Conservation (phyloP, 2,113 vertebrate genomes). For the Chelonoidis abingdonii region DNA sequence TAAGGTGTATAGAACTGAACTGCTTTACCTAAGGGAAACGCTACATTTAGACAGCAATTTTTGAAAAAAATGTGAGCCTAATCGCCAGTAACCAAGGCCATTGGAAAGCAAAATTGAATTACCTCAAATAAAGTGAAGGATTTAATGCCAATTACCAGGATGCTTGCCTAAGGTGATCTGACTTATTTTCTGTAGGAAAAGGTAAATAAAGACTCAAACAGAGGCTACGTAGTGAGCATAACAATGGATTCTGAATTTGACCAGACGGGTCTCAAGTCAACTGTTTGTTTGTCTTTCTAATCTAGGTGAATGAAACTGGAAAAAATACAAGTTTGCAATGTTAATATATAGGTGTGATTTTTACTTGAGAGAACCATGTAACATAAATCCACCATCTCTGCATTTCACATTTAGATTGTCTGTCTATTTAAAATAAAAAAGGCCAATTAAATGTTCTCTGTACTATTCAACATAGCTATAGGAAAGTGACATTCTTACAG, state of each 20-base stretch:
- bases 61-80: background rate
- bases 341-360: background rate
- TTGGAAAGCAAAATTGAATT: background rate
- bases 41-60: background rate
- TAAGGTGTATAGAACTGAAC: background rate
- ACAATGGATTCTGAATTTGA: background rate
- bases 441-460: slow-evolving; percentile 41
- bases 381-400: slow-evolving; percentile 22
- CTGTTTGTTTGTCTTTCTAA: background rate
- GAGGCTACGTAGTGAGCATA: background rate
- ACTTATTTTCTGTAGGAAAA: background rate
- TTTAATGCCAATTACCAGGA: background rate
- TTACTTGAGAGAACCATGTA: background rate
- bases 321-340: background rate
- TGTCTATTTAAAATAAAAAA: slow-evolving; percentile 33
- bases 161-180: background rate
- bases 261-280: slow-evolving; percentile 14
- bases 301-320: background rate
- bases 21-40: background rate
- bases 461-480: background rate
- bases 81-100: background rate
- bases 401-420: slow-evolving; percentile 10
- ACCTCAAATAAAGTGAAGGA: background rate
- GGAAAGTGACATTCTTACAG: background rate
- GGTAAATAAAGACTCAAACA: background rate